Conservation (phyloP, 2,113 vertebrate genomes). For the Probosciger aterrimus region DNA sequence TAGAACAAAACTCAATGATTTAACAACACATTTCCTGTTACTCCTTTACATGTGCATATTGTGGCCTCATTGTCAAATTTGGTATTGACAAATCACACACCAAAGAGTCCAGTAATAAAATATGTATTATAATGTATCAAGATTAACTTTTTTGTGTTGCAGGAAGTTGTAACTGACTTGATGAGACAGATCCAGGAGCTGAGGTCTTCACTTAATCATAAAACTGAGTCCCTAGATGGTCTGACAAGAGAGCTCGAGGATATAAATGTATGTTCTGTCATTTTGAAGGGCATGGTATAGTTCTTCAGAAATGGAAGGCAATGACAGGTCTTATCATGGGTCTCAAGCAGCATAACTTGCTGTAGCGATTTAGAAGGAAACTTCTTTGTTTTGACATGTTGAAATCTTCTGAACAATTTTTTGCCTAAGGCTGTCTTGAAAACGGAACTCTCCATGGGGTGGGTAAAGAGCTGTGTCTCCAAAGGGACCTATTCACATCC, state of each 20-base stretch:
- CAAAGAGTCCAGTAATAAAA: background rate
- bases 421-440: slow-evolving; percentile 27
- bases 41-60: background rate
- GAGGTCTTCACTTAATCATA: slow-evolving; percentile 80
- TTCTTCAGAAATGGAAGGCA: background rate
- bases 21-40: background rate
- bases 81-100: background rate
- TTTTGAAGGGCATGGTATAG: background rate
- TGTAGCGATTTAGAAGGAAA: background rate
- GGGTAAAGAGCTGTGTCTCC: slow-evolving; percentile 13
- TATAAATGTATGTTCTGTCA: slow-evolving; percentile 79
- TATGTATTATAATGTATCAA: background rate
- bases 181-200: slow-evolving; percentile 90
- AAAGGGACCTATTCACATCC: slow-evolving; percentile 6
- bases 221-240: slow-evolving; percentile 78
- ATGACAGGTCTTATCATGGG: background rate
- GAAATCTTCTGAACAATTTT: slow-evolving; percentile 42
- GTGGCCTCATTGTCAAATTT: background rate
- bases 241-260: slow-evolving; percentile 84
- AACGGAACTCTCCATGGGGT: background rate
- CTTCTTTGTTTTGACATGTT: slow-evolving; percentile 36
- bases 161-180: slow-evolving; percentile 87
- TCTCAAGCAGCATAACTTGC: background rate
- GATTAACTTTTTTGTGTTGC: slow-evolving; percentile 12
- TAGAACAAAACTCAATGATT: background rate